A percentile compares a stretch with the other conserved stretches of the same genome.
Conservation (phyloP, 1,140 invertebrate species). For the Tetramorium simillimum region DNA sequence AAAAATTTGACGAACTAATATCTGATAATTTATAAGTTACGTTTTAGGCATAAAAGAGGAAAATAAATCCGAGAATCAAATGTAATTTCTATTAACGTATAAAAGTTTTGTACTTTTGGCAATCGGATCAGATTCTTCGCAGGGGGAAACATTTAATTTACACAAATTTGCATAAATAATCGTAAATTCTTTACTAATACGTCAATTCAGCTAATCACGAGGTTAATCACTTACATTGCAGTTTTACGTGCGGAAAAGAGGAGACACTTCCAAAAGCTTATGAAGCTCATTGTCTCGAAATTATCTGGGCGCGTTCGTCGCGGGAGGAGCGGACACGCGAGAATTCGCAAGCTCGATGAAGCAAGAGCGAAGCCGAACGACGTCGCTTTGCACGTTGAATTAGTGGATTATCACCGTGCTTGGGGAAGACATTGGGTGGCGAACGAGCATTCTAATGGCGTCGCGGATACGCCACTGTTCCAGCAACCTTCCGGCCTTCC, state of each 20-base stretch:
- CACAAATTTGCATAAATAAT: slow-evolving; percentile 25
- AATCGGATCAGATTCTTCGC: not conserved
- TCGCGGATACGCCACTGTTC: slow-evolving; percentile 69
- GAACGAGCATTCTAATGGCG: slow-evolving; percentile 74
- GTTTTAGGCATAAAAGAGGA: not conserved
- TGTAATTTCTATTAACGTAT: not conserved
- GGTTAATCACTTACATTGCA: not conserved
- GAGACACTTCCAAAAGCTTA: slow-evolving; percentile 6
- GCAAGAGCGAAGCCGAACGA: slow-evolving; percentile 9
- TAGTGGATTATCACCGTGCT: slow-evolving; percentile 72
- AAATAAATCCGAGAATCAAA: slow-evolving; percentile 15
- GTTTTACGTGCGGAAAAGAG: not conserved
- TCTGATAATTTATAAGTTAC: not conserved
- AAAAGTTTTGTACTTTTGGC: not conserved
- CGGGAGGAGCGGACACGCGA: not conserved
- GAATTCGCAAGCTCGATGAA: slow-evolving; percentile 35
- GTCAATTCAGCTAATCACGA: slow-evolving; percentile 12
- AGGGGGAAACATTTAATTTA: not conserved
- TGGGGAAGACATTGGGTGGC: slow-evolving; percentile 40
- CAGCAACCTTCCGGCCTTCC: slow-evolving; percentile 64
- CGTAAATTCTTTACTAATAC: not conserved
- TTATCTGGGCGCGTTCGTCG: slow-evolving; percentile 9
- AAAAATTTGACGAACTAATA: not conserved
- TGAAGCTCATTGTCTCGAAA: slow-evolving; percentile 40
- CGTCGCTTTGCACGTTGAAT: slow-evolving; percentile 66